Evolutionary conservation across 2,797 vertebrate genomes (phyloP), one percentile per base, ranked within the genome.

Genomic region (Galago senegalensis): DNA sequence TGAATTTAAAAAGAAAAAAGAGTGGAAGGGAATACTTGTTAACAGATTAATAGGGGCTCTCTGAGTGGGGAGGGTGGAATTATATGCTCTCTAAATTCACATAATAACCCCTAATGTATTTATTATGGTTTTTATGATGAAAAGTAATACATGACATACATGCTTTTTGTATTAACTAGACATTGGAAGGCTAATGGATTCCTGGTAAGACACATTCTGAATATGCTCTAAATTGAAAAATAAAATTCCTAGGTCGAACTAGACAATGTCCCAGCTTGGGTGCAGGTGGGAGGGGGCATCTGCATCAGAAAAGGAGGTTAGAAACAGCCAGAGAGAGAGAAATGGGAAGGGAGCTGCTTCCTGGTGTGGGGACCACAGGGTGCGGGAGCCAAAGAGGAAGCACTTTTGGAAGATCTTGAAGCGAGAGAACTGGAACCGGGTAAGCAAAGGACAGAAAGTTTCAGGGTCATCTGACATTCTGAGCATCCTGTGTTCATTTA

Each of bases 51-150:
- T 17, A 29, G 69, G 37, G n/a, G 11, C 25, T 82, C 25, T 56
- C 56, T 31, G 49, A n/a, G 34, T 5, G 25, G 6, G 2, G 1
- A 16, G 3, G 3, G 2, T 43, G 56, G 27, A 37, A 9, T 80
- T 77, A 37, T 80, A 21, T 70, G 14, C 31, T 93, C 85, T 97
- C 46, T 72, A 63, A 93, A 85, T 75, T 75, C 58, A 86, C 49
- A 92, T 70, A 31, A n/a, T 73, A 61, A 23, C 56, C 37, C 40
- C 14, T 34, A 37, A n/a, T 86, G 3, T 72, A 18, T 84, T 83
- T 90, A 9, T 56, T 67, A 4, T 75, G 2, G 3, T 2, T 90
- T 60, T 92, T n/a, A 21, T 37, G 34, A 43, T 72, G 58, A 34
- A 84, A 95, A 72, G 49, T 20, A 40, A 4, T 18, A 3, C 18